Evolutionary conservation across 2,113 vertebrate genomes (phyloP).

Genomic region (Polyodon spathula): DNA sequence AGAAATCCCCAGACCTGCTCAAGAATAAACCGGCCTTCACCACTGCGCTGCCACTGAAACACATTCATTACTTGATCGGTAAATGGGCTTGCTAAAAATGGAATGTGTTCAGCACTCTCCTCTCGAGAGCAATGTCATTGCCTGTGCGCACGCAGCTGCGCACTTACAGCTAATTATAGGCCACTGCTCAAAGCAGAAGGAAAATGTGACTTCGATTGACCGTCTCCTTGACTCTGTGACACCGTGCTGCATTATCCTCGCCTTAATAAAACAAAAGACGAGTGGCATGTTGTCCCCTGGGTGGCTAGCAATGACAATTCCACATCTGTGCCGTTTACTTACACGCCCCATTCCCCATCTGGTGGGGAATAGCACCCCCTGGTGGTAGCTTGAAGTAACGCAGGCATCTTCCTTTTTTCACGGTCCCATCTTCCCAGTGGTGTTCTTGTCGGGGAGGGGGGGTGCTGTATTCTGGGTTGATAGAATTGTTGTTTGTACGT

Average conservation of each 20-base stretch:
- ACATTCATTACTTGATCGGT: not conserved
- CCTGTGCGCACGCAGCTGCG: slow-evolving; percentile 1
- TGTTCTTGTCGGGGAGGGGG: too few relatives aligned
- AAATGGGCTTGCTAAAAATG: slow-evolving; percentile 1
- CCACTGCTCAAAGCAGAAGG: not conserved
- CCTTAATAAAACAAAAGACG: not conserved
- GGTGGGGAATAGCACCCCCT: slow-evolving; percentile 17
- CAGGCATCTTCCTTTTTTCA: too few relatives aligned
- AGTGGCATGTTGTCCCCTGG: not conserved
- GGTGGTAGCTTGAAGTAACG: slow-evolving; percentile 11
- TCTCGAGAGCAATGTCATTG: slow-evolving; percentile 7
- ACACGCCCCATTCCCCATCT: slow-evolving; percentile 16
- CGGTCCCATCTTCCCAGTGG: too few relatives aligned
- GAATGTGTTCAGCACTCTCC: not conserved
- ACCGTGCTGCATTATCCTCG: too few relatives aligned
- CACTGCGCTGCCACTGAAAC: not conserved
- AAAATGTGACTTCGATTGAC: not conserved
- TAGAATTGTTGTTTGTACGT: too few relatives aligned
- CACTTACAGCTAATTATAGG: slow-evolving; percentile 6
- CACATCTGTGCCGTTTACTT: not conserved
- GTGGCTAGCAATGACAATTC: not conserved
- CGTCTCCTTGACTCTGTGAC: not conserved
- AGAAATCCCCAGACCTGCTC: not conserved
- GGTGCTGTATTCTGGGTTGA: too few relatives aligned
- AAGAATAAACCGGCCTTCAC: not conserved